phyloP scores from a whole-genome alignment of 2,888 invertebrate species.

The Andrena trimmerana region DNA sequence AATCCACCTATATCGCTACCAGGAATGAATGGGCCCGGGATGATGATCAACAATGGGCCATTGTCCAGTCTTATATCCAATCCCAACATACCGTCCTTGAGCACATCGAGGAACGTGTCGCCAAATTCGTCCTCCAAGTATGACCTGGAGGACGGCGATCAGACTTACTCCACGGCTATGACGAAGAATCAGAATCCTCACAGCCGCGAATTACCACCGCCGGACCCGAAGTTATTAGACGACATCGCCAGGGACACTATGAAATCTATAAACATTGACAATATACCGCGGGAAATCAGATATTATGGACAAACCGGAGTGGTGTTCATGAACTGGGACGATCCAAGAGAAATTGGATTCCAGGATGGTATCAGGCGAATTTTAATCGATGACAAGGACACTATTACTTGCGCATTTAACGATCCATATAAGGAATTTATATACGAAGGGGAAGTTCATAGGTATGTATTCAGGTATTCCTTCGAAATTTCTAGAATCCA shows the following conservation, averaged over 20 bases:
- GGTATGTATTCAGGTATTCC: constrained; percentile 66
- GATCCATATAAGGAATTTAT: constrained; percentile 91
- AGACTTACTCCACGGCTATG: constrained; percentile 53
- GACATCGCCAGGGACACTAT: constrained; percentile 89
- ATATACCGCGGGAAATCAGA: constrained; percentile 92
- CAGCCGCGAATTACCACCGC: constrained; percentile 83
- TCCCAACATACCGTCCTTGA: constrained; percentile 60
- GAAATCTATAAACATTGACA: constrained; percentile 93
- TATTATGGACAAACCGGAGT: constrained; percentile 95
- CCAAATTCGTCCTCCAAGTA: constrained; percentile 71
- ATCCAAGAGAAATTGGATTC: constrained; percentile 94
- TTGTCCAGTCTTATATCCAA: constrained; percentile 65
- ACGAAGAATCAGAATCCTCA: constrained; percentile 62
- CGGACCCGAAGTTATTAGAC: constrained; percentile 85
- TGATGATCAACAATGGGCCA: constrained; percentile 76
- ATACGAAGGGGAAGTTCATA: constrained; percentile 90
- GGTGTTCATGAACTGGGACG: constrained; percentile 94
- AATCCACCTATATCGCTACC: constrained; percentile 70
- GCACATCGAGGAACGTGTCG: constrained; percentile 69
- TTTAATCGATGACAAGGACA: constrained; percentile 91
- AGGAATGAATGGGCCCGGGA: constrained; percentile 75
- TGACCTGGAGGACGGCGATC: constrained; percentile 75
- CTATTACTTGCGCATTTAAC: constrained; percentile 88
- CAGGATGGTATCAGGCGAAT: constrained; percentile 92
- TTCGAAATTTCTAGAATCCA: neutral